Evolutionary conservation across 2,888 invertebrate species (phyloP).

Genomic region (Steinernema scapterisci): DNA sequence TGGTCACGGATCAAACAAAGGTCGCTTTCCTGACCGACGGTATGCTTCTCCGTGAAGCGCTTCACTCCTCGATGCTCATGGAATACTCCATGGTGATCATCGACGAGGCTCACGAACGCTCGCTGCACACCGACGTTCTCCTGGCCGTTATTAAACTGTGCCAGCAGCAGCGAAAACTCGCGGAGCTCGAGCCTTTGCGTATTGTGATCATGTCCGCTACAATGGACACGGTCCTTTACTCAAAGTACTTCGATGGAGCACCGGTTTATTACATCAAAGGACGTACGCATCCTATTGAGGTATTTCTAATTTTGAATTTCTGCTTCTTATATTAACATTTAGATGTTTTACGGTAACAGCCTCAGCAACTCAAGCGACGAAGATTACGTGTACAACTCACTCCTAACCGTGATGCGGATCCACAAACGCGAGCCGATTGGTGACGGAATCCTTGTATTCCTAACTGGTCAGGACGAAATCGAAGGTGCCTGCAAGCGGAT

Average conservation of each 20-base stretch:
- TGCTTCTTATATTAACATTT: constrained; percentile 32
- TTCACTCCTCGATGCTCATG: constrained; percentile 71
- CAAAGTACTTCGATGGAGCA: constrained; percentile 83
- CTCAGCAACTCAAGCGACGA: constrained; percentile 38
- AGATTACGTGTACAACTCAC: constrained; percentile 69
- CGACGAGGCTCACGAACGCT: constrained; percentile 84
- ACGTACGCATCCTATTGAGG: constrained; percentile 77
- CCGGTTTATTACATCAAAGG: constrained; percentile 88
- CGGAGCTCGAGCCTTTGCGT: constrained; percentile 68
- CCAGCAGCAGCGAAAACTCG: constrained; percentile 45
- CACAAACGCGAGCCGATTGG: constrained; percentile 68
- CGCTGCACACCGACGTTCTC: constrained; percentile 87
- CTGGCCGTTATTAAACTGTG: constrained; percentile 74
- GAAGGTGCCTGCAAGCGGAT: constrained; percentile 71
- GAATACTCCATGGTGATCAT: constrained; percentile 72
- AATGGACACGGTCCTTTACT: constrained; percentile 88
- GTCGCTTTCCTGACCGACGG: constrained; percentile 90
- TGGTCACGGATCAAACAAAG: constrained; percentile 66
- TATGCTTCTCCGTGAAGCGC: constrained; percentile 88
- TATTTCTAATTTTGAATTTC: no score
- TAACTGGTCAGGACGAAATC: constrained; percentile 93
- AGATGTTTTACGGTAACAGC: constrained; percentile 54
- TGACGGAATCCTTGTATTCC: constrained; percentile 69
- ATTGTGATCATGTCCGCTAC: constrained; percentile 93
- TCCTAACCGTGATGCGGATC: constrained; percentile 70